Evolutionary conservation across 2,888 invertebrate species (phyloP).

Genomic region (Meliscaeva auricollis): DNA sequence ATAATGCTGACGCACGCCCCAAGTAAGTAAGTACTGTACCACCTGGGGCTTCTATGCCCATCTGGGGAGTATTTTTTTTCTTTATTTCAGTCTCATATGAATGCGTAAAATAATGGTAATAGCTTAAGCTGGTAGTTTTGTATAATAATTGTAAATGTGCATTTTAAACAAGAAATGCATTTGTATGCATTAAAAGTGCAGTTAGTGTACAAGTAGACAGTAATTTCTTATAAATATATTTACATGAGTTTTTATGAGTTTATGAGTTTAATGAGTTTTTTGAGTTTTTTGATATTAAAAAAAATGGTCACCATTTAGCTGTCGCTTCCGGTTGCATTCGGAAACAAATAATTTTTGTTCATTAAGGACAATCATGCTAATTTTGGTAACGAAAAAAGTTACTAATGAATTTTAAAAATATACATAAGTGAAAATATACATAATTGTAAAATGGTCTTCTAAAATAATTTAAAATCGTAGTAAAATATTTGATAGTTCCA

Average conservation of each 20-base stretch:
- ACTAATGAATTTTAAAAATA: no score
- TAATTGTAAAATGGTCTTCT: no score
- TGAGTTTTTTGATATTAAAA: no score
- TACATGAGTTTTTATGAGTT: not conserved
- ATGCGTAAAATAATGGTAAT: constrained; percentile 5
- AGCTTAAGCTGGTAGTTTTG: constrained; percentile 10
- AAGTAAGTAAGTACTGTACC: constrained; percentile 21
- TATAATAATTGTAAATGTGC: constrained; percentile 48
- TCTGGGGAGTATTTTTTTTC: constrained; percentile 19
- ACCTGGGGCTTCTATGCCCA: constrained; percentile 50
- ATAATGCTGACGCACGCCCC: constrained; percentile 53
- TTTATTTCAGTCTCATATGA: constrained; percentile 4
- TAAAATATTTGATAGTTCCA: no score
- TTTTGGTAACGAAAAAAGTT: no score
- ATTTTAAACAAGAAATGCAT: constrained; percentile 14
- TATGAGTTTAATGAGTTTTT: no score
- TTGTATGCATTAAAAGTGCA: constrained; percentile 26
- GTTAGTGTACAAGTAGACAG: not conserved
- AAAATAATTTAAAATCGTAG: no score
- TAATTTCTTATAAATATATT: not conserved
- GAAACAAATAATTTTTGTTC: not conserved
- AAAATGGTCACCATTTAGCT: no score
- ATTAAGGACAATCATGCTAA: not conserved
- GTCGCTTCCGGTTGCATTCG: constrained; percentile 1
- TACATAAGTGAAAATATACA: no score